Percentiles rank a stretch among this genome's conserved stretches.
Conservation (phyloP, 2,888 invertebrate genomes). For the Leucoma salicis region DNA sequence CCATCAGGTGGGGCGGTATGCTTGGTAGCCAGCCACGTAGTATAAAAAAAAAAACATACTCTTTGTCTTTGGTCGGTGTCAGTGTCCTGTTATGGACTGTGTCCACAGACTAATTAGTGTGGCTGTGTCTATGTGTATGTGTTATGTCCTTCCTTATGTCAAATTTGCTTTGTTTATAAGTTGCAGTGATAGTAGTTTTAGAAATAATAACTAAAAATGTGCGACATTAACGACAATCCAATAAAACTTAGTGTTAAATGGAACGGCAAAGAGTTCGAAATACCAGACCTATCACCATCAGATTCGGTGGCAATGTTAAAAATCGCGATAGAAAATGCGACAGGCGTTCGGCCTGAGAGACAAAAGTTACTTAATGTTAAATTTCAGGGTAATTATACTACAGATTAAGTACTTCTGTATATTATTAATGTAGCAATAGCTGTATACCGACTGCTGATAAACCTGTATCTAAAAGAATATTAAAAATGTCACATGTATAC, state of each 20-base stretch:
- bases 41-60: too few species aligned
- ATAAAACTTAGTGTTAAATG: constrained; percentile 91
- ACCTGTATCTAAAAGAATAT: too few species aligned
- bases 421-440: not conserved
- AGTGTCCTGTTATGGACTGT: too few species aligned
- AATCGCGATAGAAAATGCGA: constrained; percentile 91
- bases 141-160: too few species aligned
- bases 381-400: constrained; percentile 87
- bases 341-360: constrained; percentile 94
- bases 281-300: constrained; percentile 87
- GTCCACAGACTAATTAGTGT: too few species aligned
- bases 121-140: too few species aligned
- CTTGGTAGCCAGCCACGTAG: too few species aligned
- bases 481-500: too few species aligned
- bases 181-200: constrained; percentile 41
- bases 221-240: constrained; percentile 72
- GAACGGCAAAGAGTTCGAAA: constrained; percentile 94
- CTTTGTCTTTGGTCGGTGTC: too few species aligned
- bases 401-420: not conserved
- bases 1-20: too few species aligned
- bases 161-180: constrained; percentile 64
- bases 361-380: constrained; percentile 97
- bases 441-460: too few species aligned
- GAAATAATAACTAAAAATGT: constrained; percentile 55
- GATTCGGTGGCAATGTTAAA: constrained; percentile 93